A percentile compares a stretch with the other conserved stretches of the same genome.
Conservation (phyloP, 2,888 invertebrate species). For the Scrobipalpa atriplicella region DNA sequence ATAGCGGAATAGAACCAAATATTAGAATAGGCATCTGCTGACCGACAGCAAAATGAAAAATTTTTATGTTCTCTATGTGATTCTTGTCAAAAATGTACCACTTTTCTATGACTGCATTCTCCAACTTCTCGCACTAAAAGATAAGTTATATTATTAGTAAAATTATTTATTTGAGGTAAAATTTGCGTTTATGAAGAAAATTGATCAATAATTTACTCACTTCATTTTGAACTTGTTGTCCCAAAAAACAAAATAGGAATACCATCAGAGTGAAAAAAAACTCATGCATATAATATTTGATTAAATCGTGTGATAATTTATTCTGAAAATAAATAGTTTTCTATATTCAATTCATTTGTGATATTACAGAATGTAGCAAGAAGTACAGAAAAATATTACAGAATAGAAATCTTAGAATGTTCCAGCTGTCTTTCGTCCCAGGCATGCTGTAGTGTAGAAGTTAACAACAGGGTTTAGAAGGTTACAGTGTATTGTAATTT, state of each 20-base stretch:
- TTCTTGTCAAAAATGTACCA: constrained; percentile 65
- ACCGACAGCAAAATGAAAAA: constrained; percentile 66
- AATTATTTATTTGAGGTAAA: no score
- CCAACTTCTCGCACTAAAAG: constrained; percentile 62
- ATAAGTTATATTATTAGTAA: background rate
- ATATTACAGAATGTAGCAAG: no score
- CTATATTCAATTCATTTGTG: no score
- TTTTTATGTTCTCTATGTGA: constrained; percentile 57
- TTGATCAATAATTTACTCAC: constrained; percentile 42
- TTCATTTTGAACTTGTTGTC: constrained; percentile 70
- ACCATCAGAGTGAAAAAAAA: constrained; percentile 64
- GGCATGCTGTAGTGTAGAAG: no score
- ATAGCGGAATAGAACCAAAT: constrained; percentile 67
- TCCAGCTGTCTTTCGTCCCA: no score
- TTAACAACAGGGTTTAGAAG: no score
- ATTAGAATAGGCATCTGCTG: constrained; percentile 73
- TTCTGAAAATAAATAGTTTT: constrained; percentile 51
- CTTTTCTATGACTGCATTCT: constrained; percentile 61
- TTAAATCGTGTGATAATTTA: constrained; percentile 61
- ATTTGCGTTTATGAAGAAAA: background rate
- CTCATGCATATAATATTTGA: constrained; percentile 70
- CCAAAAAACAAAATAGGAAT: constrained; percentile 66
- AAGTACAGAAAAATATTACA: no score
- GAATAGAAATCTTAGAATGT: no score
- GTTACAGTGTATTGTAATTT: no score